phyloP scores from a whole-genome alignment of 2,113 vertebrate species.

The Laterallus jamaicensis region DNA sequence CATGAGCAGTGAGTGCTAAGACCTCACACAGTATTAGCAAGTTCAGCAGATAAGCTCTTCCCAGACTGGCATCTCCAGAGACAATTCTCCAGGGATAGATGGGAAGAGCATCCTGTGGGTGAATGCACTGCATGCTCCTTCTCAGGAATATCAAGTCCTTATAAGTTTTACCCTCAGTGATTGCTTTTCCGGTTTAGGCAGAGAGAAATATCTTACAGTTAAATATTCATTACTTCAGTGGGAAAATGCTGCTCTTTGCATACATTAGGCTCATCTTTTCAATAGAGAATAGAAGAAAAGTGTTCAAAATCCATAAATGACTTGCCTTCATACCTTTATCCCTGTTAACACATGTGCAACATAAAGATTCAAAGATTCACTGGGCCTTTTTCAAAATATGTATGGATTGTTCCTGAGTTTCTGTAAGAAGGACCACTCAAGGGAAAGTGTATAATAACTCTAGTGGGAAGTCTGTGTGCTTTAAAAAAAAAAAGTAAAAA shows the following conservation, averaged over 20 bases:
- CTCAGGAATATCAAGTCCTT: background rate
- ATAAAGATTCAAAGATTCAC: background rate
- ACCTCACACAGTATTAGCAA: too few relatives aligned
- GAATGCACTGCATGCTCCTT: background rate
- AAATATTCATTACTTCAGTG: background rate
- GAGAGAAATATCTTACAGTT: background rate
- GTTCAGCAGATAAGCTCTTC: rapidly evolving
- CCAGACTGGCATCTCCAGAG: background rate
- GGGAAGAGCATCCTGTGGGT: background rate
- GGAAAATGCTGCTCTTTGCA: background rate
- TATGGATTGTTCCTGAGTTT: background rate
- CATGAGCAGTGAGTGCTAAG: background rate
- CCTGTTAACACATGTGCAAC: background rate
- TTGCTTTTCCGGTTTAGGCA: background rate
- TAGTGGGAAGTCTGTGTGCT: background rate
- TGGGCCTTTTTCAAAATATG: background rate
- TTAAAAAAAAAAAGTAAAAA: background rate
- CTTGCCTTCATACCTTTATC: background rate
- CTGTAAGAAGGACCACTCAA: background rate
- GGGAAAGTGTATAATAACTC: background rate
- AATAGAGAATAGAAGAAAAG: background rate
- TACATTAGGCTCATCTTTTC: background rate
- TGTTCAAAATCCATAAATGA: background rate
- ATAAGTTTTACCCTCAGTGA: background rate
- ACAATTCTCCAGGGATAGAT: background rate